phyloP scores from a whole-genome alignment of 2,113 vertebrate species.

The Pyrgilauda ruficollis region DNA sequence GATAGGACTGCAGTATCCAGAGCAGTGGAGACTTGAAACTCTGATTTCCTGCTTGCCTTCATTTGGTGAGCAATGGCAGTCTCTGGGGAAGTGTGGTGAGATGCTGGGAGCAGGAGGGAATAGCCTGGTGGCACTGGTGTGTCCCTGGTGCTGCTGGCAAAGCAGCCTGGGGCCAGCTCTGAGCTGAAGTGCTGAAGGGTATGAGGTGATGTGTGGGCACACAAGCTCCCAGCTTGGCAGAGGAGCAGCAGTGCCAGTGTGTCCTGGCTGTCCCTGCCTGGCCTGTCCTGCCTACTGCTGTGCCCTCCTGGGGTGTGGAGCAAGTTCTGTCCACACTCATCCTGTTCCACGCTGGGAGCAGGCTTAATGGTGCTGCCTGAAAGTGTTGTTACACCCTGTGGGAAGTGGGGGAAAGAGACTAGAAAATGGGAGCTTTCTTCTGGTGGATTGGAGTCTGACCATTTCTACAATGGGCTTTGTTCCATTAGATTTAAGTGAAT shows the following conservation, averaged over 20 bases:
- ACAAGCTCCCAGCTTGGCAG: not conserved
- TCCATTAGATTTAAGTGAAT: slow-evolving; percentile 42
- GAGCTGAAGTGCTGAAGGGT: not conserved
- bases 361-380: not conserved
- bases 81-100: not conserved
- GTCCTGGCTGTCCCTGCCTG: not conserved
- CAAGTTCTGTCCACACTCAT: not conserved
- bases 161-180: not conserved
- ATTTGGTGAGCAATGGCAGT: not conserved
- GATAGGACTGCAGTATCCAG: not conserved
- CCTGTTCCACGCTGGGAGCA: rapidly evolving
- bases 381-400: not conserved
- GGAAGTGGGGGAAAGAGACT: not conserved
- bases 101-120: not conserved
- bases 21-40: not conserved
- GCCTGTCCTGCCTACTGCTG: not conserved
- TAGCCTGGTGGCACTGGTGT: not conserved
- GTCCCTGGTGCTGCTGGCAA: not conserved
- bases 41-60: not conserved
- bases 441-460: not conserved
- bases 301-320: not conserved
- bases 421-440: not conserved
- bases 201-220: not conserved
- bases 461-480: slow-evolving; percentile 23
- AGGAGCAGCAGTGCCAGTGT: not conserved